Evolutionary conservation across 2,113 vertebrate genomes (phyloP).

Genomic region (Dasypus novemcinctus): DNA sequence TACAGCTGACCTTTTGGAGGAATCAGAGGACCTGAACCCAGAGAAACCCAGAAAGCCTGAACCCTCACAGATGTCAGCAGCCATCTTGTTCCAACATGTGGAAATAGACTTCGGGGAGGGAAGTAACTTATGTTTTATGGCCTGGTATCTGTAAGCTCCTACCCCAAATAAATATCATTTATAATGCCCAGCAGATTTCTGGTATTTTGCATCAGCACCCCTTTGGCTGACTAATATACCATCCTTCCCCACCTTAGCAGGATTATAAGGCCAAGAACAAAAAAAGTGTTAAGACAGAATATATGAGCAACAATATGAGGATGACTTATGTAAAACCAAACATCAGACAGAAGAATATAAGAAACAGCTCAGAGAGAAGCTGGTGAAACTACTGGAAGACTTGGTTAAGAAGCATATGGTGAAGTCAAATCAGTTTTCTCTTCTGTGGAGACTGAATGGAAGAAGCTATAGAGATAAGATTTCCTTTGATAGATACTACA

Average conservation of each 20-base stretch:
- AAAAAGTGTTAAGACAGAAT: slow-evolving; percentile 81
- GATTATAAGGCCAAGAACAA: slow-evolving; percentile 73
- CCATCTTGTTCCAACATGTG: no score
- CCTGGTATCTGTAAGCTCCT: no score
- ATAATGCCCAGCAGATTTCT: no score
- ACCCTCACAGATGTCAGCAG: no score
- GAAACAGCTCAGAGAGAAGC: slow-evolving; percentile 85
- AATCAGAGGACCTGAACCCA: no score
- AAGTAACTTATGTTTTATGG: no score
- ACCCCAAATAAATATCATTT: no score
- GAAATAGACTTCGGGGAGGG: no score
- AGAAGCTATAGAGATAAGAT: slow-evolving; percentile 84
- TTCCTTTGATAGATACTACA: not conserved
- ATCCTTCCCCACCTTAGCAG: not conserved
- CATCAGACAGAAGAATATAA: slow-evolving; percentile 87
- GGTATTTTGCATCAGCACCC: no score
- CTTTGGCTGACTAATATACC: no score
- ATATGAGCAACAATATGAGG: slow-evolving; percentile 85
- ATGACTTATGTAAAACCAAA: slow-evolving; percentile 84
- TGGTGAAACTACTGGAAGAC: slow-evolving; percentile 87
- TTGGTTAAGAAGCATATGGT: slow-evolving; percentile 86
- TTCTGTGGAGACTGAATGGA: slow-evolving; percentile 83
- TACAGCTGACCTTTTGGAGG: no score
- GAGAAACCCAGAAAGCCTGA: no score
- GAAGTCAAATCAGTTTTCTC: slow-evolving; percentile 84